Conservation (phyloP, 2,797 vertebrate species). For the Peromyscus eremicus region DNA sequence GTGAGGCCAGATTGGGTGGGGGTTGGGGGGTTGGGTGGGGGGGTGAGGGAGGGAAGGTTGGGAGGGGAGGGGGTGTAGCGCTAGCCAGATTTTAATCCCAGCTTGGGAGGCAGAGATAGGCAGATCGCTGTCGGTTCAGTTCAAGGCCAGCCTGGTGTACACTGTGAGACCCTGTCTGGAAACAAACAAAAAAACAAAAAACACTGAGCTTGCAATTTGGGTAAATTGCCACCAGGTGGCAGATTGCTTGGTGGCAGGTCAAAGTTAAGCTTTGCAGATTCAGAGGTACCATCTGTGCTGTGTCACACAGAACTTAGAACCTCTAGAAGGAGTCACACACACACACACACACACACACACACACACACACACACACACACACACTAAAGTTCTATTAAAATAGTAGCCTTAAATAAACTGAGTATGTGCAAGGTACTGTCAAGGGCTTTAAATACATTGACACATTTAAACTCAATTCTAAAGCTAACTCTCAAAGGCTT, state of each 20-base stretch:
- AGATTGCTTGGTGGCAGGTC: background rate
- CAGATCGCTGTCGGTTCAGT: background rate
- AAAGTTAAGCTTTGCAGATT: background rate
- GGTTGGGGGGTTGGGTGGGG: too few relatives aligned
- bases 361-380: background rate
- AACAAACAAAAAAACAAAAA: background rate
- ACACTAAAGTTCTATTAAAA: background rate
- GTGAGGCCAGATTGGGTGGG: background rate
- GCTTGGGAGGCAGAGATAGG: background rate
- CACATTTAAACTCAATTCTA: conserved; percentile 37
- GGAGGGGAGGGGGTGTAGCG: too few relatives aligned
- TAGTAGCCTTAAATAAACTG: conserved; percentile 19
- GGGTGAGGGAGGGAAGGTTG: too few relatives aligned
- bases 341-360: background rate
- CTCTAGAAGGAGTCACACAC: background rate
- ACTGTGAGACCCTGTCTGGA: background rate
- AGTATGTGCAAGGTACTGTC: background rate
- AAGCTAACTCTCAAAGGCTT: background rate
- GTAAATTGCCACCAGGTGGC: conserved; percentile 9
- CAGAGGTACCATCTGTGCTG: background rate
- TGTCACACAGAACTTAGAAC: background rate
- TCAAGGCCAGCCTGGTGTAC: background rate
- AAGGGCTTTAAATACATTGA: conserved; percentile 18
- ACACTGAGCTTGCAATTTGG: conserved; percentile 56
- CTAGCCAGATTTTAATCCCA: background rate